A percentile compares a stretch with the other conserved stretches of the same genome.
Evolutionary conservation across 1,140 invertebrate genomes (phyloP).

Genomic region (Carposina sasakii): DNA sequence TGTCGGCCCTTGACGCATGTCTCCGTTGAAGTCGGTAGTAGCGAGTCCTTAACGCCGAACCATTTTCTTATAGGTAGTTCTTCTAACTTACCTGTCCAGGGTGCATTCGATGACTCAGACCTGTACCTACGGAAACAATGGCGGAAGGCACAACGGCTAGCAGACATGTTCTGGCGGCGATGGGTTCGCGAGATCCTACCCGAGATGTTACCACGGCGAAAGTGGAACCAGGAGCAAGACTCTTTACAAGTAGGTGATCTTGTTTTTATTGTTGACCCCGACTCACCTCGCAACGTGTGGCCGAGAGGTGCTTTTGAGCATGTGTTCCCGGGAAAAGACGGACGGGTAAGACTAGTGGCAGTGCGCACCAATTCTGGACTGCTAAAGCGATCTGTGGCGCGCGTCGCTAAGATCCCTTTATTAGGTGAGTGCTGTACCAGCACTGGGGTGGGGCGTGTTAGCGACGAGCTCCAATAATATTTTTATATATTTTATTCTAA

Average conservation of each 20-base stretch:
- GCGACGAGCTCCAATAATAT: no score
- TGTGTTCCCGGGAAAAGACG: no score
- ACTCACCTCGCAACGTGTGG: not conserved
- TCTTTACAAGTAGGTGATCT: conserved; percentile 1
- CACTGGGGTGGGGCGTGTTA: not conserved
- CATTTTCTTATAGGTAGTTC: not conserved
- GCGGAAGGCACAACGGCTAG: not conserved
- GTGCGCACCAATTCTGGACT: not conserved
- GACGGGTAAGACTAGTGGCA: not conserved
- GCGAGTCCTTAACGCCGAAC: not conserved
- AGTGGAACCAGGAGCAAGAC: not conserved
- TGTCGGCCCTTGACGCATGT: not conserved
- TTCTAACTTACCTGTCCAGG: not conserved
- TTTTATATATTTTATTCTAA: no score
- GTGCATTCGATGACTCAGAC: not conserved
- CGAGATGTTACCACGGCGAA: conserved; percentile 1
- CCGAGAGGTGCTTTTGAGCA: no score
- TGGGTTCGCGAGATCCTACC: conserved; percentile 1
- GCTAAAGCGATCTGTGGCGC: not conserved
- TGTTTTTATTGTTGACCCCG: not conserved
- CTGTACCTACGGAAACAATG: not conserved
- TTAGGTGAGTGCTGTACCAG: not conserved
- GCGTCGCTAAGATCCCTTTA: not conserved
- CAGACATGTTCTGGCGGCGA: conserved; percentile 2
- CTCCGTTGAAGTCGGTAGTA: not conserved